Base-by-base conservation (phyloP, 2,113 vertebrate species). In the Dromaius novaehollandiae region DNA sequence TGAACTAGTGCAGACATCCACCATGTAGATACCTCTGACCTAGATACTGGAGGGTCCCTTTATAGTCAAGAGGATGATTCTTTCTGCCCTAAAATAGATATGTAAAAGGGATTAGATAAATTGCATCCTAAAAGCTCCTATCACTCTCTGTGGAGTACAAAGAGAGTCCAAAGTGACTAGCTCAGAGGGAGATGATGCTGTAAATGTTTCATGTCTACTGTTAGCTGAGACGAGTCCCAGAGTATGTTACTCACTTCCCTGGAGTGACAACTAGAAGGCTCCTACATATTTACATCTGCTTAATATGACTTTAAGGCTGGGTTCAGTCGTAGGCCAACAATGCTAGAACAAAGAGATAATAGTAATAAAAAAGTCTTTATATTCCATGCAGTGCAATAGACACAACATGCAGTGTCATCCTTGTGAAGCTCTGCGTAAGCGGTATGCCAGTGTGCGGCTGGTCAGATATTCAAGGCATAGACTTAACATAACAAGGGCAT, bases 341-440 rank as follows among this genome's bases (percentile, higher is more conserved):
- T 82, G 5, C 7, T 30, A 60, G 18, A 64, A 86, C 48, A 8
- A 63, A 68, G 75, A 74, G 1, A 24, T 7, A 73, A n/a, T 7
- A 17, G 3, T 7, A 42, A 48, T 20, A 70, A 6, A 89, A 51
- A 58, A 22, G 10, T 7, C 5, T 64, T 85, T n/a, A 4, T 25
- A 20, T 38, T 40, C 11, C 13, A 38, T 2, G 5, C 4, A 24
- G 6, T 34, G 4, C 4, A 42, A 28, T 11, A 18, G 18, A 68
- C 1, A 30, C 34, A 53, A 19, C 1, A 12, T 6, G 4, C 8
- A 53, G 4, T 17, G 15, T 3, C 24, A 1, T 32, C 65, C 2
- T 15, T 40, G 15, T 1, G 0, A 63, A 38, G 20, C 38, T 3
- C 6, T 12, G 9, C 0, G 0, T 55, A 28, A 32, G 22, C 6